Percentiles rank a stretch among this genome's conserved stretches.
Conservation (phyloP, 2,888 invertebrate genomes). For the Tubiluchus corallicola region DNA sequence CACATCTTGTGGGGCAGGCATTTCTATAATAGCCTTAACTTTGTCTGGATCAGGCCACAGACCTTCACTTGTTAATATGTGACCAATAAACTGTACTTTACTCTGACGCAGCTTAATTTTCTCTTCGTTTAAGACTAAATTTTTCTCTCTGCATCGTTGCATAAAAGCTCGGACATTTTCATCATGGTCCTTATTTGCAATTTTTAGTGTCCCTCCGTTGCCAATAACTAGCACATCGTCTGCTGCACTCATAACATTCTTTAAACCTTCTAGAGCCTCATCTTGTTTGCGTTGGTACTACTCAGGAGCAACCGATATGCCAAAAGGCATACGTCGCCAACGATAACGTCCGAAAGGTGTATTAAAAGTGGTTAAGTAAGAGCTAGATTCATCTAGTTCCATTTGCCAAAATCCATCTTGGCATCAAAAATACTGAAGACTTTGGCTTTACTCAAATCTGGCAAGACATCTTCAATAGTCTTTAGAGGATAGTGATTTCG, state of each 20-base stretch:
- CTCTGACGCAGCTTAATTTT: conserved; percentile 11
- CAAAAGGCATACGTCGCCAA: conserved; percentile 17
- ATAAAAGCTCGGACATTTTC: conserved; percentile 9
- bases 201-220: conserved; percentile 11
- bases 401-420: too few species aligned
- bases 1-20: conserved; percentile 13
- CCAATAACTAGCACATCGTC: conserved; percentile 15
- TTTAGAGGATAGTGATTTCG: too few species aligned
- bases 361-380: too few species aligned
- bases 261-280: conserved; percentile 14
- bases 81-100: background rate
- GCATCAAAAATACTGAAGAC: too few species aligned
- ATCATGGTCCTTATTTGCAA: conserved; percentile 10
- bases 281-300: conserved; percentile 14
- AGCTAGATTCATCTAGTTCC: too few species aligned
- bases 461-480: too few species aligned
- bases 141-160: conserved; percentile 9
- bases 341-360: too few species aligned
- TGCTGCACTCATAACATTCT: conserved; percentile 13
- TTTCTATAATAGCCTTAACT: conserved; percentile 12
- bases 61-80: conserved; percentile 11
- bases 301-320: conserved; percentile 13
- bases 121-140: conserved; percentile 9
- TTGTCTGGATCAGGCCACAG: conserved; percentile 12
- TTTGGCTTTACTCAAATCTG: too few species aligned